These are phyloP conservation scores for Odontamblyopus rebecca DNA, from an alignment of 2,797 vertebrate genomes.

Conservation along the genomic window DNA sequence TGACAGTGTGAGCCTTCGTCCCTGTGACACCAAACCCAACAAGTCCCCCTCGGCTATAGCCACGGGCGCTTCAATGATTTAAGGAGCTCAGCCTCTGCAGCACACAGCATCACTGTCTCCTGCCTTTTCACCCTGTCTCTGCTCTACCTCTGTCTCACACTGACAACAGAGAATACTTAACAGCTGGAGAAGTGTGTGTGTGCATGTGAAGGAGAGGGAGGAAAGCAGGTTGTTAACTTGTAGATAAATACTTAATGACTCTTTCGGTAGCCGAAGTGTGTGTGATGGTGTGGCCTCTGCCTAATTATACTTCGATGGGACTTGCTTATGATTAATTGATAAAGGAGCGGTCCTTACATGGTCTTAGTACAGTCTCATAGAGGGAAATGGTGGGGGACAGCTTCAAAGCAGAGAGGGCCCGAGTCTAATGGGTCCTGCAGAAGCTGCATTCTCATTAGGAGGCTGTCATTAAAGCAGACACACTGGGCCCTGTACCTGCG, in stretches of 20 bases:
- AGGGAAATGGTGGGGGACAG: conserved; percentile 85
- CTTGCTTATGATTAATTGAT: conserved; percentile 98
- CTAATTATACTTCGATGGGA: conserved; percentile 97
- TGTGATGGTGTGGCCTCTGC: conserved; percentile 90
- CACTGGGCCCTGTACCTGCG: conserved; percentile 69
- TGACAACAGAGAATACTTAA: conserved; percentile 60
- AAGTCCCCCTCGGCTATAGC: conserved; percentile 81
- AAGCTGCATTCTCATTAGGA: conserved; percentile 91
- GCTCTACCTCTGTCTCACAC: conserved; percentile 39
- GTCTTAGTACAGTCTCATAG: conserved; percentile 66
- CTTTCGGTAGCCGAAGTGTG: conserved; percentile 84
- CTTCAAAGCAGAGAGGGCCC: conserved; percentile 97
- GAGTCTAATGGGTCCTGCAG: conserved; percentile 91
- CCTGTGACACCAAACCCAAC: conserved; percentile 77
- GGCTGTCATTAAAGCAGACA: conserved; percentile 88
- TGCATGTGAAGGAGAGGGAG: conserved; percentile 13
- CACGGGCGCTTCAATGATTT: conserved; percentile 81
- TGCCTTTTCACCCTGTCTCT: conserved; percentile 37
- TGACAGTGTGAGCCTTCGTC: conserved; percentile 36
- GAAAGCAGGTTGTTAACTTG: conserved; percentile 84
- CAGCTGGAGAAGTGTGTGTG: conserved; percentile 33
- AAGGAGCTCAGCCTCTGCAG: conserved; percentile 38
- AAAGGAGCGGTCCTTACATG: conserved; percentile 89
- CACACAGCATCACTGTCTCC: conserved; percentile 44
- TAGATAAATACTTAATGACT: conserved; percentile 98